Evolutionary conservation across 53 echinoderm and acorn worm genomes (phyloP).

Genomic region (Antedon mediterranea): DNA sequence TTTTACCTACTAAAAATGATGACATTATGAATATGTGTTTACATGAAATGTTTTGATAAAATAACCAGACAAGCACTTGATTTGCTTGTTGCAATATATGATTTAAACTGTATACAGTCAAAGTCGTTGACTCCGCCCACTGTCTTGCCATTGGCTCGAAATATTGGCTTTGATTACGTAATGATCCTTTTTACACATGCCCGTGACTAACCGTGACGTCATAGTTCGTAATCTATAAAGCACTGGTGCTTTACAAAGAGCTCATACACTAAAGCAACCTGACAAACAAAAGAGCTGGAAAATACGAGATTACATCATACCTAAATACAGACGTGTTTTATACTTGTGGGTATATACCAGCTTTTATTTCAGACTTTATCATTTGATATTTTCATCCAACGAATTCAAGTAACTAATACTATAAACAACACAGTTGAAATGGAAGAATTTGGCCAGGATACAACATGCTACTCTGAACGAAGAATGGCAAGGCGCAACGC

Average conservation of each 20-base stretch:
- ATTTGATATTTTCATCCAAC: background rate
- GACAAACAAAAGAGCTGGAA: too few species aligned
- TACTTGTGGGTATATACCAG: background rate
- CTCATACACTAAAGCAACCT: background rate
- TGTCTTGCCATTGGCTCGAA: background rate
- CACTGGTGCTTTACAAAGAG: background rate
- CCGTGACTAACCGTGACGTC: background rate
- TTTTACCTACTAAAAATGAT: too few species aligned
- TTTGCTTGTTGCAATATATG: too few species aligned
- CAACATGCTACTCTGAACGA: background rate
- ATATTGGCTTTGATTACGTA: background rate
- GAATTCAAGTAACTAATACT: too few species aligned
- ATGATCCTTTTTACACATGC: background rate
- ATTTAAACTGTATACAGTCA: too few species aligned
- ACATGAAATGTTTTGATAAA: too few species aligned
- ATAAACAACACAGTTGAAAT: background rate
- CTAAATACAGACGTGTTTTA: background rate
- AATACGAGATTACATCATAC: background rate
- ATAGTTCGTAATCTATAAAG: background rate
- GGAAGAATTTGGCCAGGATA: background rate
- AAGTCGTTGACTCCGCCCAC: background rate
- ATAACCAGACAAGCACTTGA: too few species aligned
- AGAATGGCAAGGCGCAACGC: slow-evolving; percentile 40
- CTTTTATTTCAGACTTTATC: background rate
- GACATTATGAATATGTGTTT: too few species aligned